Conservation (phyloP, 1,140 invertebrate genomes). For the Drosophila tristis region DNA sequence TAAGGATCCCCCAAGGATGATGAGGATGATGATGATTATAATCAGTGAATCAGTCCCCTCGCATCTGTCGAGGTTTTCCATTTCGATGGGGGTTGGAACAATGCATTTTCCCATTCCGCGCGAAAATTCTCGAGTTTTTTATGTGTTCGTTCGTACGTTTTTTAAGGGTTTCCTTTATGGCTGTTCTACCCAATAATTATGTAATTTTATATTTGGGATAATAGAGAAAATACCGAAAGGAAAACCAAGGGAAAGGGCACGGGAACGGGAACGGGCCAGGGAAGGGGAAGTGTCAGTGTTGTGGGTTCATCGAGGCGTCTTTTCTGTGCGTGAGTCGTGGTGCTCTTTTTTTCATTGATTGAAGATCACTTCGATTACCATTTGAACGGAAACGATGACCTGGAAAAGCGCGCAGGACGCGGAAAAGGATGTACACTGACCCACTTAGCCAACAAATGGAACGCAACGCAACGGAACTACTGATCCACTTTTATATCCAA, state of each 20-base stretch:
- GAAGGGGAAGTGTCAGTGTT: slow-evolving; percentile 63
- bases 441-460: slow-evolving; percentile 21
- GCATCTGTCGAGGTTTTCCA: slow-evolving; percentile 72
- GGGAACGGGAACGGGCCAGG: too few species aligned
- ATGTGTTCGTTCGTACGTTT: slow-evolving; percentile 46
- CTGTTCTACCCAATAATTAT: slow-evolving; percentile 65
- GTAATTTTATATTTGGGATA: slow-evolving; percentile 71
- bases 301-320: slow-evolving; percentile 18
- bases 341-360: slow-evolving; percentile 48
- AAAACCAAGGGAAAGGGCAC: slow-evolving; percentile 2
- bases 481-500: slow-evolving; percentile 36
- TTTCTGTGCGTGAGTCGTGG: slow-evolving; percentile 1
- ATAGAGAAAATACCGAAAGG: slow-evolving; percentile 25
- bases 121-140: slow-evolving; percentile 82
- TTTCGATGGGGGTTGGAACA: slow-evolving; percentile 63
- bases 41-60: slow-evolving; percentile 62
- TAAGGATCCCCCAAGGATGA: slow-evolving; percentile 15
- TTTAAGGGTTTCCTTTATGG: slow-evolving; percentile 45
- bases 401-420: slow-evolving; percentile 50
- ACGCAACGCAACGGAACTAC: slow-evolving; percentile 47
- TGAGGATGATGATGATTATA: slow-evolving; percentile 27
- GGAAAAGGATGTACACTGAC: slow-evolving; percentile 53
- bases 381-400: slow-evolving; percentile 72
- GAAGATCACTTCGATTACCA: slow-evolving; percentile 44
- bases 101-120: slow-evolving; percentile 69